Conservation (phyloP, 2,797 vertebrate species). For the Leucoraja ocellata region DNA sequence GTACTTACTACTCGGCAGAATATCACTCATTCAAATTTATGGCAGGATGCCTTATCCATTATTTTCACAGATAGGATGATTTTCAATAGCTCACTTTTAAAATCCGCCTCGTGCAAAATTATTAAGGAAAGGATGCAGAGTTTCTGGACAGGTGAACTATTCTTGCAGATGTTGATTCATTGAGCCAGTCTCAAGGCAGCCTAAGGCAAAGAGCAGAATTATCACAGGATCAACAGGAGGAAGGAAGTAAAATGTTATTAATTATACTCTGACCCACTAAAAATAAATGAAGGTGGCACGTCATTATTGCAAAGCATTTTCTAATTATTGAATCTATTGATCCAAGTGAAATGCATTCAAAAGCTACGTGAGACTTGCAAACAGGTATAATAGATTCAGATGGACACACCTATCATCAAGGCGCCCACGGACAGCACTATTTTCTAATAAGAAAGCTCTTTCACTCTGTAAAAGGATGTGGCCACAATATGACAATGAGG, state of each 20-base stretch:
- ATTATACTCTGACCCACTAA: background rate
- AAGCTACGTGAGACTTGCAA: background rate
- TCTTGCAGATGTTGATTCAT: background rate
- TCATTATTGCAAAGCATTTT: background rate
- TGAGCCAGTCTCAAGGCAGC: background rate
- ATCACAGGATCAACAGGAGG: constrained; percentile 1
- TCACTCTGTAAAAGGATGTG: background rate
- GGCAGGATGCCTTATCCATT: background rate
- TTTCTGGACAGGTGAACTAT: background rate
- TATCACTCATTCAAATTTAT: background rate
- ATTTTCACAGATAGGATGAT: background rate
- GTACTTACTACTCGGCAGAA: background rate
- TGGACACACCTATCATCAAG: background rate
- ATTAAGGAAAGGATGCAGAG: background rate
- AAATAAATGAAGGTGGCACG: background rate
- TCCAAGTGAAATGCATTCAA: background rate
- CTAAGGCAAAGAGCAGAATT: background rate
- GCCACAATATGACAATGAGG: background rate
- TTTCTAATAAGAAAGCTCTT: background rate
- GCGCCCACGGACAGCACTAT: background rate
- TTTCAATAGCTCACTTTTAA: background rate
- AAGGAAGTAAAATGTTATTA: background rate
- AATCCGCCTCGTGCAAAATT: background rate
- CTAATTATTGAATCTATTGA: background rate
- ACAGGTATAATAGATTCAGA: background rate